Evolutionary conservation across 2,797 vertebrate species (phyloP).

Genomic region (Centroberyx gerrardi): DNA sequence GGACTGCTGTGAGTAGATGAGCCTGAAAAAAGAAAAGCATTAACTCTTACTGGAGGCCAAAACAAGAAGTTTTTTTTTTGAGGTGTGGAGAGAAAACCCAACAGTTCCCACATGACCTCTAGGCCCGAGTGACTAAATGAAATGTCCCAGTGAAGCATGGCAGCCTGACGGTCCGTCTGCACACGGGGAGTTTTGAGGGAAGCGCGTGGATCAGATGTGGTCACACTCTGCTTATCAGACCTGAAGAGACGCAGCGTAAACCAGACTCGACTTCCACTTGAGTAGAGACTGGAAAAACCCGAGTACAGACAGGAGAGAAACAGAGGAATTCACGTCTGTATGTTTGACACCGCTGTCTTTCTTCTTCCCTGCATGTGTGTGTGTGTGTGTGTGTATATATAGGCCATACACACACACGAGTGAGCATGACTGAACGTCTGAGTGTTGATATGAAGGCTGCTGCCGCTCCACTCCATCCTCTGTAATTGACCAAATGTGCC

Average conservation of each 20-base stretch:
- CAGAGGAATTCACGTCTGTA: slow-evolving; percentile 18
- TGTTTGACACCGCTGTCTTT: not conserved
- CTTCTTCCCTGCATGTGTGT: too few species aligned
- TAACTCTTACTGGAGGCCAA: not conserved
- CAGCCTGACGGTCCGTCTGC: not conserved
- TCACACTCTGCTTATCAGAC: slow-evolving; percentile 38
- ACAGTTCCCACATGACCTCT: not conserved
- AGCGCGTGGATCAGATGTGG: not conserved
- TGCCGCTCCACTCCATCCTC: slow-evolving; percentile 5
- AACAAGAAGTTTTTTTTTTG: not conserved
- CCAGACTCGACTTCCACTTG: slow-evolving; percentile 23
- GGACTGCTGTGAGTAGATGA: not conserved
- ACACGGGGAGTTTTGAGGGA: not conserved
- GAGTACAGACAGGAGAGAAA: slow-evolving; percentile 20
- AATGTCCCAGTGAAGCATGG: slow-evolving; percentile 20
- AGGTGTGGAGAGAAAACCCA: too few species aligned
- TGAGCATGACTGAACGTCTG: too few species aligned
- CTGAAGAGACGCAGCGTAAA: slow-evolving; percentile 27
- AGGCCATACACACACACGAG: too few species aligned
- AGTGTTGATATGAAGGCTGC: too few species aligned
- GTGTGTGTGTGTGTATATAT: too few species aligned
- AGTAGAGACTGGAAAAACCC: slow-evolving; percentile 35
- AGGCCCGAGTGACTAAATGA: slow-evolving; percentile 16
- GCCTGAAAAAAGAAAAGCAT: not conserved
- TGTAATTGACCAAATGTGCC: slow-evolving; percentile 45